These are phyloP conservation scores for Athripsodes cinereus DNA, from an alignment of 2,888 invertebrate genomes.

Conservation along the genomic window DNA sequence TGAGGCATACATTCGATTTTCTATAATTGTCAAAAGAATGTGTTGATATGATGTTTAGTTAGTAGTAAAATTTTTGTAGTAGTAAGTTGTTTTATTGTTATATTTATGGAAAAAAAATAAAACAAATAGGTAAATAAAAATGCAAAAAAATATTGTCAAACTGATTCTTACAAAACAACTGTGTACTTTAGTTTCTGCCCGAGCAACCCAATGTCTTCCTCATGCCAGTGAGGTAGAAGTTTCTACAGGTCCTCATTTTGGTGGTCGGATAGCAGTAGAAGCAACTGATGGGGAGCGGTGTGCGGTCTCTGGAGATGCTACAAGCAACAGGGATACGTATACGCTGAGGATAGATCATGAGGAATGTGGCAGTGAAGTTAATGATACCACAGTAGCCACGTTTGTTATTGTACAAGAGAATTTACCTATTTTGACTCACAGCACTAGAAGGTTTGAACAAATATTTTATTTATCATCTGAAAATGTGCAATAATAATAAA, in stretches of 20 bases:
- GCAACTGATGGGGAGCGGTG: conserved; percentile 67
- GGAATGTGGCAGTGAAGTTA: conserved; percentile 67
- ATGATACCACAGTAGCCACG: conserved; percentile 73
- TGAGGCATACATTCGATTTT: too few species aligned
- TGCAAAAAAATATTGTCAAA: too few species aligned
- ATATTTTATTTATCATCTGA: background rate
- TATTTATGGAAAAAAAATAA: too few species aligned
- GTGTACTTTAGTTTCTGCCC: conserved; percentile 76
- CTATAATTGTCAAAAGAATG: too few species aligned
- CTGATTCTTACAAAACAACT: too few species aligned
- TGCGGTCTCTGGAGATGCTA: conserved; percentile 67
- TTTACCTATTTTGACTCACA: conserved; percentile 74
- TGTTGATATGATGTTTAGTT: too few species aligned
- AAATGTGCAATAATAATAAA: background rate
- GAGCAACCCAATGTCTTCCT: conserved; percentile 72
- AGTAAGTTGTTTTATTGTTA: too few species aligned
- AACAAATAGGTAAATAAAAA: too few species aligned
- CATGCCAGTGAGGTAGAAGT: conserved; percentile 79
- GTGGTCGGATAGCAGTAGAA: conserved; percentile 70
- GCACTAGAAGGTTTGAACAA: conserved; percentile 55
- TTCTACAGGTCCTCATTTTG: conserved; percentile 75
- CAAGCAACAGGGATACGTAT: conserved; percentile 67
- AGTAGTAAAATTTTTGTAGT: too few species aligned
- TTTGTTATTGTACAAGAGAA: conserved; percentile 81
- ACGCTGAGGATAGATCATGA: conserved; percentile 68